Evolutionary conservation across 2,797 vertebrate genomes (phyloP).

Genomic region (Eupleurogrammus muticus): DNA sequence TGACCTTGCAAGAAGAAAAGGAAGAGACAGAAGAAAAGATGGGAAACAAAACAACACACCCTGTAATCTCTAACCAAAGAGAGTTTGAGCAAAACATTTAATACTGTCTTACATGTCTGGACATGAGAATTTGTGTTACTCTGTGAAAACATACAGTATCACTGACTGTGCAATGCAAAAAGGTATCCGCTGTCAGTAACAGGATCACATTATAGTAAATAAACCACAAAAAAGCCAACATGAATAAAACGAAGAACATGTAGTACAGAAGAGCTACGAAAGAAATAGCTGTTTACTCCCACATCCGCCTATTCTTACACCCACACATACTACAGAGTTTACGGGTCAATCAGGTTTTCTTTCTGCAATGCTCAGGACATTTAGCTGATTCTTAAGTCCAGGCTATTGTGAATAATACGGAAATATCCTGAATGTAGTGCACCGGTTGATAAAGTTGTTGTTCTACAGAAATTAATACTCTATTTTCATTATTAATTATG

Average conservation of each 20-base stretch:
- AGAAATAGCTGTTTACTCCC: conserved; percentile 51
- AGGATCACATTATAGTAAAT: conserved; percentile 31
- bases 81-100: conserved; percentile 53
- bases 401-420: conserved; percentile 16
- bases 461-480: not conserved
- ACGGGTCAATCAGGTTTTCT: conserved; percentile 56
- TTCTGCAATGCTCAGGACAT: conserved; percentile 52
- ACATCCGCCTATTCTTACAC: conserved; percentile 56
- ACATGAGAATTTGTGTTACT: conserved; percentile 33
- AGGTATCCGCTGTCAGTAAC: conserved; percentile 28
- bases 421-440: not conserved
- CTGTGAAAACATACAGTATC: conserved; percentile 30
- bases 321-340: conserved; percentile 52
- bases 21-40: conserved; percentile 21
- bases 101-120: conserved; percentile 43
- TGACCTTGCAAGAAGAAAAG: conserved; percentile 54
- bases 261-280: conserved; percentile 26
- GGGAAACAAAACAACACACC: conserved; percentile 28
- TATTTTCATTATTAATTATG: not conserved
- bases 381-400: conserved; percentile 22
- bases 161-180: conserved; percentile 40
- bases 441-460: not conserved
- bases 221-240: conserved; percentile 19
- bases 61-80: conserved; percentile 24
- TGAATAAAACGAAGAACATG: conserved; percentile 33